These are phyloP conservation scores for Silurus meridionalis DNA, from an alignment of 2,113 vertebrate species.

Conservation along the genomic window DNA sequence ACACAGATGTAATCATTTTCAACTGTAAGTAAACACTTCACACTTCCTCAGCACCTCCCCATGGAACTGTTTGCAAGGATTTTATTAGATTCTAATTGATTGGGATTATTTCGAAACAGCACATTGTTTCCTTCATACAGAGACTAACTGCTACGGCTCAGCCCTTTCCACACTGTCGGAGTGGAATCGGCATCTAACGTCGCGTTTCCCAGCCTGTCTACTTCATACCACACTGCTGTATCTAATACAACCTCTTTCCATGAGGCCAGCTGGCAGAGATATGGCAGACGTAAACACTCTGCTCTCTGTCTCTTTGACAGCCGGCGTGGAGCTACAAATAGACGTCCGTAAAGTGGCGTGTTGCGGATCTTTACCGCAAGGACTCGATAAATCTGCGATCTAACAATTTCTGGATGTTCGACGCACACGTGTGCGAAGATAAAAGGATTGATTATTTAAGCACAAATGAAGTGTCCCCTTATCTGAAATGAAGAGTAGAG, in stretches of 20 bases:
- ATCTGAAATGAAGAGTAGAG: conserved; percentile 54
- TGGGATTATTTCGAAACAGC: not conserved
- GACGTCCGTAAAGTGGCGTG: not conserved
- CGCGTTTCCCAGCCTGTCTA: not conserved
- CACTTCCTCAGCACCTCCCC: conserved; percentile 15
- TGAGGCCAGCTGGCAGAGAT: not conserved
- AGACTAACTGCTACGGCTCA: not conserved
- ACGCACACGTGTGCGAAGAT: conserved; percentile 29
- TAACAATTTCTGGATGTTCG: conserved; percentile 22
- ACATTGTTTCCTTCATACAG: not conserved
- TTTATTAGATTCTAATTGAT: not conserved
- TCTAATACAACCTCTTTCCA: not conserved
- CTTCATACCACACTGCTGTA: conserved; percentile 20
- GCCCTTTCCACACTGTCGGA: not conserved
- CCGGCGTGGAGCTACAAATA: not conserved
- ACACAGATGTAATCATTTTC: not conserved
- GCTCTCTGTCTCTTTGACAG: not conserved
- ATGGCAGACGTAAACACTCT: not conserved
- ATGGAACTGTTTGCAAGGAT: not conserved
- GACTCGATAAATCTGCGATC: not conserved
- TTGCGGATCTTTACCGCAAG: not conserved
- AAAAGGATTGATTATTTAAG: conserved; percentile 55
- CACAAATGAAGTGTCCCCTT: conserved; percentile 51
- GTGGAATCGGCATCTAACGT: not conserved
- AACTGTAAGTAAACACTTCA: not conserved